Percentiles rank a stretch among this genome's conserved stretches.
Evolutionary conservation across 1,140 invertebrate genomes (phyloP).

Genomic region (Micrasema longulum): DNA sequence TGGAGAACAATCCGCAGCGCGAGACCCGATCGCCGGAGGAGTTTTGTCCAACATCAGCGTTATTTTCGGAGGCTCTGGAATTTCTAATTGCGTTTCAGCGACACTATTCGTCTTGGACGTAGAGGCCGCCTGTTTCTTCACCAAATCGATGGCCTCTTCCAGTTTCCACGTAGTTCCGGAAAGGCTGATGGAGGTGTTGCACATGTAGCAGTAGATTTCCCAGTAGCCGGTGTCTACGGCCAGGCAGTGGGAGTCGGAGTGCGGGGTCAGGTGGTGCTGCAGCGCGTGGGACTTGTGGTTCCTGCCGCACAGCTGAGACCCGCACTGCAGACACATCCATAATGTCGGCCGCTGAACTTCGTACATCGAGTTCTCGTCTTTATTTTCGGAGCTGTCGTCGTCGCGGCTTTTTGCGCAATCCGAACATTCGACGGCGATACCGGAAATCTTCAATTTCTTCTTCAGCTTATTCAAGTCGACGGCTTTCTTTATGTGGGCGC

Average conservation of each 20-base stretch:
- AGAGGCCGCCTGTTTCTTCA: slow-evolving; percentile 67
- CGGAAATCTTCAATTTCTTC: slow-evolving; percentile 70
- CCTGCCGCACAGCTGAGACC: slow-evolving; percentile 81
- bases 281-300: slow-evolving; percentile 79
- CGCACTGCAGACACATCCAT: slow-evolving; percentile 81
- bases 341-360: slow-evolving; percentile 74
- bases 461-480: slow-evolving; percentile 74
- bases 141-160: slow-evolving; percentile 72
- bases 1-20: background rate
- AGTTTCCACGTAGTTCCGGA: slow-evolving; percentile 72
- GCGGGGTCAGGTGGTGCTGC: slow-evolving; percentile 80
- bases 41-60: background rate
- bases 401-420: slow-evolving; percentile 69
- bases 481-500: slow-evolving; percentile 77
- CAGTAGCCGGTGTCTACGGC: slow-evolving; percentile 75
- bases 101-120: slow-evolving; percentile 6
- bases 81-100: slow-evolving; percentile 21
- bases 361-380: slow-evolving; percentile 57
- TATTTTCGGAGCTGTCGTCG: slow-evolving; percentile 49
- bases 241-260: slow-evolving; percentile 81
- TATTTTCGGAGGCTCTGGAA: slow-evolving; percentile 1
- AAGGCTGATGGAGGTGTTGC: slow-evolving; percentile 71
- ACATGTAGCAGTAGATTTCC: slow-evolving; percentile 80
- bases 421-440: slow-evolving; percentile 71
- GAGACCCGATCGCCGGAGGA: background rate